Evolutionary conservation across 2,797 vertebrate species (phyloP), one percentile per base, ranked within the genome.

Genomic region (Huso huso): DNA sequence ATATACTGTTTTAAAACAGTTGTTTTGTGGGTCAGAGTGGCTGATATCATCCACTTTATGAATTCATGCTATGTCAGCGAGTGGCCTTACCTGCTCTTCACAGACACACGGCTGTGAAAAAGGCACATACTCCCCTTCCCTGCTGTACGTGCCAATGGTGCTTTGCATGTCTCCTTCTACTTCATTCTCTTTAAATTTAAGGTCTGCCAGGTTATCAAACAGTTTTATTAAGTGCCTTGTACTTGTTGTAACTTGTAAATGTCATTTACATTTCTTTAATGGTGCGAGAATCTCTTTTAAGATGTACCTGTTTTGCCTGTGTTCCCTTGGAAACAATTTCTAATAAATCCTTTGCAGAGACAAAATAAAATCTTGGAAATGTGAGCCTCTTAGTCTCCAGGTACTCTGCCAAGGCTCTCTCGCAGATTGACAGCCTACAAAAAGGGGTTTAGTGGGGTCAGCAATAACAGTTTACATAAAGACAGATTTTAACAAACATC

Each of bases 281-380:
- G 23, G 23, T 37, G 2, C 23, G 23, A 37, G 23, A 37, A 37
- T 37, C 23, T 37, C 1, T 37, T 48, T 51, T 37, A 57, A 4
- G n/a, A 18, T 7, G 18, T 66, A 89, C 82, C 85, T 91, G 81
- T 78, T 83, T 89, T 63, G 85, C 90, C 57, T 80, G 71, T 13
- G 84, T 88, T 77, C 86, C 85, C 72, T 93, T 91, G 62, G 88
- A 93, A 71, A 92, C 77, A 0, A 90, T 92, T 81, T 93, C 90
- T 68, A 91, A 76, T 70, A 91, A 82, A 77, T 91, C 86, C 23
- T 81, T 77, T 1, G 81, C 84, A n/a, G 87, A 92, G 62, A 92
- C 82, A 66, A 93, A 91, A 70, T 81, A 80, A 72, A 87, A 89
- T 64, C 88, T 80, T 37, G 81, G 89, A 78, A 91, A 91, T 1